Evolutionary conservation across 2,113 vertebrate species (phyloP).

Genomic region (Gymnogyps californianus): DNA sequence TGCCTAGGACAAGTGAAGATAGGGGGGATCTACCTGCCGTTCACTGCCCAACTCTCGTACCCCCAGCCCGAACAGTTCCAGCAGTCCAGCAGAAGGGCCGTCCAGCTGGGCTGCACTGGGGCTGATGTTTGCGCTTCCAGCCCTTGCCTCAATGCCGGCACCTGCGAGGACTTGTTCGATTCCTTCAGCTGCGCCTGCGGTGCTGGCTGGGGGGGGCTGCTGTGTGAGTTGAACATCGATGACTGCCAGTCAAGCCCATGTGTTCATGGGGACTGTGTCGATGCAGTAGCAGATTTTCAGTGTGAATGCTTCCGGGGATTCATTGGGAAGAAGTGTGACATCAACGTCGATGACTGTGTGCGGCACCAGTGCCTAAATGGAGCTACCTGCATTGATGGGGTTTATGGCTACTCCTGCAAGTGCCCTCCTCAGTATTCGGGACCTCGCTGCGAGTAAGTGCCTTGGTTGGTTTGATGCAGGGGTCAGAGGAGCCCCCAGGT

Average conservation of each 20-base stretch:
- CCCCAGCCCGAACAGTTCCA: conserved; percentile 76
- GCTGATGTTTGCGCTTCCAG: conserved; percentile 74
- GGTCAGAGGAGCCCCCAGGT: not conserved
- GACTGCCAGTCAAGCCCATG: conserved; percentile 84
- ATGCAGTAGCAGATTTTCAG: conserved; percentile 78
- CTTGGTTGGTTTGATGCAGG: not conserved
- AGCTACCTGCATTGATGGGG: conserved; percentile 71
- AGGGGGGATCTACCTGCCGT: conserved; percentile 84
- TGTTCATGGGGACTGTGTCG: conserved; percentile 76
- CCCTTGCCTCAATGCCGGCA: conserved; percentile 82
- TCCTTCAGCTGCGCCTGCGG: conserved; percentile 81
- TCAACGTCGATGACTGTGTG: conserved; percentile 83
- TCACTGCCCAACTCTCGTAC: conserved; percentile 46
- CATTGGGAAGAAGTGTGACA: conserved; percentile 80
- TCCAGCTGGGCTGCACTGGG: conserved; percentile 79
- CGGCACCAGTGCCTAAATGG: conserved; percentile 79
- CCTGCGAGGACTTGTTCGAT: conserved; percentile 86
- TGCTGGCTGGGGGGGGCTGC: conserved; percentile 80
- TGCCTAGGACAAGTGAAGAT: conserved; percentile 86
- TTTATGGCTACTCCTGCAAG: conserved; percentile 75
- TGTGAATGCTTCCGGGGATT: conserved; percentile 86
- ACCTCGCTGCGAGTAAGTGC: conserved; percentile 85
- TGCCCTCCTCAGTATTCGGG: conserved; percentile 77
- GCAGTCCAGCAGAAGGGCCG: not conserved
- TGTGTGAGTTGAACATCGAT: conserved; percentile 77